Evolutionary conservation across 2,113 vertebrate genomes (phyloP).

Genomic region (Prolemur simus): DNA sequence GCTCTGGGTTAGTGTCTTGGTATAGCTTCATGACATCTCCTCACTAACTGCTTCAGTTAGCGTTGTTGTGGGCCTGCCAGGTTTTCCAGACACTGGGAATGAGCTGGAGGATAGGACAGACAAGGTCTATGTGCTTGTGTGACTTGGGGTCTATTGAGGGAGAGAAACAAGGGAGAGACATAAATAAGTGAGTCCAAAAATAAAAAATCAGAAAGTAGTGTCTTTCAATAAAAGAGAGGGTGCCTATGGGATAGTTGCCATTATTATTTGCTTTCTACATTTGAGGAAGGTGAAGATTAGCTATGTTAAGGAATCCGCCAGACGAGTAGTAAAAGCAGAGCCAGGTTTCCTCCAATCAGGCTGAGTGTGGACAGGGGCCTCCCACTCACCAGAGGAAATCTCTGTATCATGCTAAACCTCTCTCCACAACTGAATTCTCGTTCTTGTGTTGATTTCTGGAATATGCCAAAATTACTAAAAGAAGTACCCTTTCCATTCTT

Average conservation of each 20-base stretch:
- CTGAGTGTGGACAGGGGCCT: rapidly evolving
- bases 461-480: neutral
- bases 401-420: rapidly evolving
- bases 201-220: neutral
- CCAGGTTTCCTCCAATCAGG: neutral
- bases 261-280: neutral
- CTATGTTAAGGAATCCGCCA: neutral
- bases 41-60: neutral
- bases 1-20: neutral
- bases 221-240: neutral
- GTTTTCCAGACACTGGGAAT: neutral
- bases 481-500: neutral
- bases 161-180: neutral
- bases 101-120: no score
- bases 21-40: neutral
- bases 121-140: neutral
- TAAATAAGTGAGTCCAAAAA: neutral
- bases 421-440: neutral
- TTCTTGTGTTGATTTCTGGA: neutral
- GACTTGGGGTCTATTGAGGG: neutral
- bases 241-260: neutral
- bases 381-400: neutral
- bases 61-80: rapidly evolving
- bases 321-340: neutral
- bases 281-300: neutral